A percentile compares a stretch with the other conserved stretches of the same genome.
Conservation (phyloP, 2,888 invertebrate species). For the Scotopteryx bipunctaria region DNA sequence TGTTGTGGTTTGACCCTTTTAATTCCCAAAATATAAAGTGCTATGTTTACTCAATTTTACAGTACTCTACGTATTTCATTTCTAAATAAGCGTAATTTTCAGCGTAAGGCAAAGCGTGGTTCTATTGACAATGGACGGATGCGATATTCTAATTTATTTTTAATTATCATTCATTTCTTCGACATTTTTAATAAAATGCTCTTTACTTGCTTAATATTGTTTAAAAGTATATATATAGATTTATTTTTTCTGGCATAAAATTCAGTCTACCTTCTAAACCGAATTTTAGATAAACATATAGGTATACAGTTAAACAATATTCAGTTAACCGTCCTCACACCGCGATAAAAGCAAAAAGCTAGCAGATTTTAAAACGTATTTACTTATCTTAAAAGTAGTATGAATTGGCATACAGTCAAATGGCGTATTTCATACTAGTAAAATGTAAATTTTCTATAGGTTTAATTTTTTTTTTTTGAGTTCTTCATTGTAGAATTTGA, state of each 20-base stretch:
- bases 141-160: slow-evolving; percentile 5
- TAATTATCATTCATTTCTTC: not conserved
- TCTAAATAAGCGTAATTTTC: slow-evolving; percentile 15
- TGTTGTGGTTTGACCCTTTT: not conserved
- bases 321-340: slow-evolving; percentile 18
- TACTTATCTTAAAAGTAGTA: slow-evolving; percentile 1
- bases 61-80: too few relatives aligned
- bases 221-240: not conserved
- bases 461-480: too few relatives aligned
- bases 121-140: slow-evolving; percentile 45
- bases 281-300: not conserved
- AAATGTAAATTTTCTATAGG: too few relatives aligned
- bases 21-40: not conserved
- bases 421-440: not conserved
- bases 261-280: not conserved
- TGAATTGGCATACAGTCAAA: slow-evolving; percentile 15
- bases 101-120: slow-evolving; percentile 33
- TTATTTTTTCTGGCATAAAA: not conserved
- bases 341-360: slow-evolving; percentile 26
- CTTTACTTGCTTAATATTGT: slow-evolving; percentile 12
- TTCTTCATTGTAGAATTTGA: not conserved
- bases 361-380: slow-evolving; percentile 12
- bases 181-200: not conserved
- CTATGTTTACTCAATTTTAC: too few relatives aligned
- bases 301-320: slow-evolving; percentile 9